Evolutionary conservation across 2,113 vertebrate species (phyloP), one percentile per base, ranked within the genome.

Genomic region (Corapipo altera): DNA sequence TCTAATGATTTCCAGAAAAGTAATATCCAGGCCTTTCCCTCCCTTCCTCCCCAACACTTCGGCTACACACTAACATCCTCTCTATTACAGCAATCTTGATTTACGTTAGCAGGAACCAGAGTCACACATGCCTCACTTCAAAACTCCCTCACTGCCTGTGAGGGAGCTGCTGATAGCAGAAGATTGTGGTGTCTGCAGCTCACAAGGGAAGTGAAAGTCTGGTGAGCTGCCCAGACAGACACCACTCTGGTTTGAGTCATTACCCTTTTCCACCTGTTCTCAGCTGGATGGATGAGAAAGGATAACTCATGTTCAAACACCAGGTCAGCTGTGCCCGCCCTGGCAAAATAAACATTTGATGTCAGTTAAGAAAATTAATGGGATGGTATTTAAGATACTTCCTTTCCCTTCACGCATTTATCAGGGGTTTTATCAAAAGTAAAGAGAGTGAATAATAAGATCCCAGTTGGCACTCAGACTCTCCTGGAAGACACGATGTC

Each of bases 151-250:
- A 54, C 41, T 51, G 66, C 32, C 48, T 64, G 8, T 5, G 74
- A 92, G 64, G 52, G 78, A 67, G 81, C 66, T 89, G 65, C 76
- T 61, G 84, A 96, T 66, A 95, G 91, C 89, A 91, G 86, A 52
- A 93, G 89, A 81, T 72, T 35, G 64, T 32, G 61, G 49, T 30
- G 35, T 87, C 91, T 96, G 88, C 75, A 80, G 76, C 74, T 85
- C 80, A 27, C 55, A 76, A 76, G 44, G 22, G 26, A 57, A 93
- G 93, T 96, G 96, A 97, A 97, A 98, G 95, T 95, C 66, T 88
- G 85, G 39, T 73, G 83, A 81, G 71, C 52, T 80, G 95, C 90
- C 94, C 95, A 93, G 90, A 55, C 64, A 91, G 79, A 73, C 87
- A 78, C 46, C 24, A 13, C 58, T 89, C 72, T 2, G 2, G 19